phyloP scores from a whole-genome alignment of 1,140 invertebrate genomes.

The Rhopalosiphum maidis region DNA sequence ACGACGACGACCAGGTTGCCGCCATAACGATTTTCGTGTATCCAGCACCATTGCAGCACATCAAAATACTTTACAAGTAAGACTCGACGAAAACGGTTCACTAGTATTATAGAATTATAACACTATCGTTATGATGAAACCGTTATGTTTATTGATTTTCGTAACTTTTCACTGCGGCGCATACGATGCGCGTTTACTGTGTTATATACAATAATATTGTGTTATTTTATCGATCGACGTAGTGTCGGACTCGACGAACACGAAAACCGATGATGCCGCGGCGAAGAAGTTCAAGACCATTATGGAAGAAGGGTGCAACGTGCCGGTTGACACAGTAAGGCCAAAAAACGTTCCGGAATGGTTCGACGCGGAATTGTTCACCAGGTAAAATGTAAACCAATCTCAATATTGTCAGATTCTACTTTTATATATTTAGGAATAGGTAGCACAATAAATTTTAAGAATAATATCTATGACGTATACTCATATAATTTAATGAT shows the following conservation, averaged over 20 bases:
- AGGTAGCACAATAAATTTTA: not conserved
- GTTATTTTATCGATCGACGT: not conserved
- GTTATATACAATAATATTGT: not conserved
- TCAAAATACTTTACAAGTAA: not conserved
- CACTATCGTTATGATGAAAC: not conserved
- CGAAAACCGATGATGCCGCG: too few relatives aligned
- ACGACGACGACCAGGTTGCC: not conserved
- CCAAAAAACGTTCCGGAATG: not conserved
- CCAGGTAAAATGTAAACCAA: not conserved
- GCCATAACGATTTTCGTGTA: not conserved
- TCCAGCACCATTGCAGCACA: not conserved
- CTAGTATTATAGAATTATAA: too few relatives aligned
- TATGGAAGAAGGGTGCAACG: not conserved
- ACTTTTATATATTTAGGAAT: not conserved
- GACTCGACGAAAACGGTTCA: not conserved
- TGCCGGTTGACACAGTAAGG: not conserved
- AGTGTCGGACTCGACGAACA: not conserved
- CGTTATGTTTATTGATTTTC: not conserved
- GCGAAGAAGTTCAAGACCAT: not conserved
- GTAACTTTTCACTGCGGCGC: not conserved
- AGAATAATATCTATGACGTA: not conserved
- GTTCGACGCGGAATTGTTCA: conserved; percentile 28
- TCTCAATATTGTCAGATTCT: not conserved
- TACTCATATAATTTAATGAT: not conserved
- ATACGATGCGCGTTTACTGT: not conserved